Percentiles rank a stretch among this genome's conserved stretches.
Evolutionary conservation across 2,888 invertebrate species (phyloP).

Genomic region (Encarsia formosa): DNA sequence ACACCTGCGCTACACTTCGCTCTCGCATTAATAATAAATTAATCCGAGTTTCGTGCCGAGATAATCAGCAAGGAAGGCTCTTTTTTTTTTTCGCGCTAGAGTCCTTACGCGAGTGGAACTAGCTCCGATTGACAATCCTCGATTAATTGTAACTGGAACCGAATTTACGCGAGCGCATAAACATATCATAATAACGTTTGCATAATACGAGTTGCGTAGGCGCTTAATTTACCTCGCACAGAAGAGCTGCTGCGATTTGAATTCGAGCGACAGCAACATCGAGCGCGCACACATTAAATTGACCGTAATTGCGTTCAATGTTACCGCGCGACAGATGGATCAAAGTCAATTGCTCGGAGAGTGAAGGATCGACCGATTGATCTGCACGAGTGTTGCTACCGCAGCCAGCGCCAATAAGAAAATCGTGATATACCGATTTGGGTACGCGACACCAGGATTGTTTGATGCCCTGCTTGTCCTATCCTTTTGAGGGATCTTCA

Average conservation of each 20-base stretch:
- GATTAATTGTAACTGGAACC: background rate
- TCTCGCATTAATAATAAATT: conserved; percentile 1
- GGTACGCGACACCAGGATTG: no score
- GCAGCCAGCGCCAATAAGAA: no score
- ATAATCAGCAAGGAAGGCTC: background rate
- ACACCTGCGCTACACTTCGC: conserved; percentile 21
- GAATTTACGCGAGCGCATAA: no score
- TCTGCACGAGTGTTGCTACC: background rate
- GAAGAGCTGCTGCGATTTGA: conserved; percentile 6
- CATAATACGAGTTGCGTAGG: no score
- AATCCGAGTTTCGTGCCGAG: background rate
- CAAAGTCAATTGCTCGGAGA: conserved; percentile 46
- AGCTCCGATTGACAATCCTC: background rate
- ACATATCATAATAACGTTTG: no score
- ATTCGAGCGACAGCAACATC: conserved; percentile 2
- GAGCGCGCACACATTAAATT: conserved; percentile 38
- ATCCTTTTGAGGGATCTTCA: no score
- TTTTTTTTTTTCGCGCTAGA: background rate
- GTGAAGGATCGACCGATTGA: conserved; percentile 33
- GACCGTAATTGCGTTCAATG: conserved; percentile 50
- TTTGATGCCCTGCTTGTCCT: no score
- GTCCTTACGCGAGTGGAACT: background rate
- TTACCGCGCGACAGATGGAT: conserved; percentile 47
- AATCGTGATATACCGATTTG: no score
- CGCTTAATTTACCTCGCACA: no score